These are phyloP conservation scores for Diplodus puntazzo DNA, from an alignment of 2,797 vertebrate species.

Conservation along the genomic window DNA sequence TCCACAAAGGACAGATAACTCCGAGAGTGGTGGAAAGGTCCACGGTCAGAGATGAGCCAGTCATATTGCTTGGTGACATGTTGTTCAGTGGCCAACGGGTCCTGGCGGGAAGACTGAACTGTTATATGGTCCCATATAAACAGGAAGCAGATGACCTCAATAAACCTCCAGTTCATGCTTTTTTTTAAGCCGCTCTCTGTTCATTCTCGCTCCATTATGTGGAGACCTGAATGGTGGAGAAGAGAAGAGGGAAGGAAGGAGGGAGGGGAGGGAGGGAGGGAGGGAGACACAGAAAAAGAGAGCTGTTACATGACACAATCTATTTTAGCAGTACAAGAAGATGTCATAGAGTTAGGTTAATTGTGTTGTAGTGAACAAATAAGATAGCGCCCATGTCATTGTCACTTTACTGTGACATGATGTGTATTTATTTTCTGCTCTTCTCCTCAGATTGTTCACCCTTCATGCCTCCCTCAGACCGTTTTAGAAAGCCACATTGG, in stretches of 20 bases:
- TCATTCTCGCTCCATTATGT: slow-evolving; percentile 99
- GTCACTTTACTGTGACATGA: slow-evolving; percentile 66
- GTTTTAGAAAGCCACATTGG: slow-evolving; percentile 40
- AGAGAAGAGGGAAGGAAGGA: slow-evolving; percentile 19
- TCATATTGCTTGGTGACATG: slow-evolving; percentile 99
- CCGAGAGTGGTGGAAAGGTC: slow-evolving; percentile 99
- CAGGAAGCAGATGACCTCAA: slow-evolving; percentile 99
- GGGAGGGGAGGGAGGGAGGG: slow-evolving; percentile 42
- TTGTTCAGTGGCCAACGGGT: slow-evolving; percentile 95
- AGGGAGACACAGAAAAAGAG: slow-evolving; percentile 55
- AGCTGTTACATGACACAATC: slow-evolving; percentile 72
- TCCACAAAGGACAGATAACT: slow-evolving; percentile 99
- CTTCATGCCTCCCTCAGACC: slow-evolving; percentile 40
- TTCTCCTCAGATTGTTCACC: slow-evolving; percentile 43
- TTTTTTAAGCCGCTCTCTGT: slow-evolving; percentile 99
- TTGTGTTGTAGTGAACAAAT: slow-evolving; percentile 72
- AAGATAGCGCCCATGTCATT: slow-evolving; percentile 71
- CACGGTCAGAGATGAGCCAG: slow-evolving; percentile 99
- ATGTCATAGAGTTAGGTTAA: slow-evolving; percentile 71
- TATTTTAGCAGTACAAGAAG: slow-evolving; percentile 66
- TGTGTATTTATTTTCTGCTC: slow-evolving; percentile 62
- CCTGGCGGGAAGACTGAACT: slow-evolving; percentile 97
- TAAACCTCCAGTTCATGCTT: slow-evolving; percentile 99
- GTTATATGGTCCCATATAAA: slow-evolving; percentile 99
- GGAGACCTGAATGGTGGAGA: slow-evolving; percentile 91